These are phyloP conservation scores for Gastrophryne carolinensis DNA, from an alignment of 2,797 vertebrate genomes.

Conservation along the genomic window DNA sequence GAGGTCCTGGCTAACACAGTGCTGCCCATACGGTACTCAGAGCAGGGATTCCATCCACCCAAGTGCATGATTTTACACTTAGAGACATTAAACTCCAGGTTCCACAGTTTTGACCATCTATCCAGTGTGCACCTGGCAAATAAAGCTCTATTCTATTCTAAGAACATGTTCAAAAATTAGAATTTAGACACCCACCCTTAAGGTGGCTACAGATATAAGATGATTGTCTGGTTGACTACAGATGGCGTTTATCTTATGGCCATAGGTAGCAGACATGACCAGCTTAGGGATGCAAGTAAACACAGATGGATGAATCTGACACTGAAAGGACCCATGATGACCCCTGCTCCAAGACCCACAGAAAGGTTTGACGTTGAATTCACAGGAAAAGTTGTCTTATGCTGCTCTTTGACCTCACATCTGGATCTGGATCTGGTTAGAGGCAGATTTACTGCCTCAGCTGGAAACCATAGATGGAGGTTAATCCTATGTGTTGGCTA, in stretches of 20 bases:
- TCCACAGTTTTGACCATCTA: too few relatives aligned
- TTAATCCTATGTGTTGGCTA: neutral
- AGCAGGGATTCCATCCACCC: too few relatives aligned
- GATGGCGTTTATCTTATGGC: neutral
- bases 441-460: constrained; percentile 21
- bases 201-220: neutral
- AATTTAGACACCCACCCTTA: neutral
- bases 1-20: too few relatives aligned
- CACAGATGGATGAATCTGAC: neutral
- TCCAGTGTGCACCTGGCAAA: too few relatives aligned
- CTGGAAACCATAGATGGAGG: constrained; percentile 1
- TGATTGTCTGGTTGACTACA: neutral
- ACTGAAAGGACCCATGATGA: neutral
- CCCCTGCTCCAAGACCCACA: neutral
- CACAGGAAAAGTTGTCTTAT: neutral
- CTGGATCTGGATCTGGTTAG: constrained; percentile 13
- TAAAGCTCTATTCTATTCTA: too few relatives aligned
- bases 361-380: neutral
- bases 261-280: neutral
- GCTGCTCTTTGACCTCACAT: constrained; percentile 25
- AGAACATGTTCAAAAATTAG: neutral
- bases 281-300: neutral
- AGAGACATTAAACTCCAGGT: too few relatives aligned
- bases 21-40: too few relatives aligned
- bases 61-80: too few relatives aligned